phyloP scores from a whole-genome alignment of 2,797 vertebrate species.

The Malacoctenus gilli region DNA sequence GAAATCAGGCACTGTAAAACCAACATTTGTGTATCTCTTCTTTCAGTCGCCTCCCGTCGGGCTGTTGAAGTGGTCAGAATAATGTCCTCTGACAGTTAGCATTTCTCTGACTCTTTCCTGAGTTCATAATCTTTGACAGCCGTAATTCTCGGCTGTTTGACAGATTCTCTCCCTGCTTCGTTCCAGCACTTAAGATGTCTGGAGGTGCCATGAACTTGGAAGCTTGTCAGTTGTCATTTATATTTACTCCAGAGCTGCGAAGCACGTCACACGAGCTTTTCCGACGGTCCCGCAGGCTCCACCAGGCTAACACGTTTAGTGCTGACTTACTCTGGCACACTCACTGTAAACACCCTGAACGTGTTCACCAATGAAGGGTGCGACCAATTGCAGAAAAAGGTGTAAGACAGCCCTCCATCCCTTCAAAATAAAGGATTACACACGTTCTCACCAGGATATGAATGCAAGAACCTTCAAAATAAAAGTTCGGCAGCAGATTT shows the following conservation, averaged over 20 bases:
- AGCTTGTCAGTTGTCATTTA: neutral
- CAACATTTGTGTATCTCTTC: neutral
- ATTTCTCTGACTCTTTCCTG: neutral
- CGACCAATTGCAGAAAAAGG: too few species aligned
- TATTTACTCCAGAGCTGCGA: neutral
- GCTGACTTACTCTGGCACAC: neutral
- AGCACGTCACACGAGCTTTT: neutral
- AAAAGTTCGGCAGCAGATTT: too few species aligned
- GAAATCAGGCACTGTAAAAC: neutral
- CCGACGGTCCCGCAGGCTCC: neutral
- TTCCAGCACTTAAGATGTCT: neutral
- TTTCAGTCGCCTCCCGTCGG: neutral
- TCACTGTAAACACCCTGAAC: neutral
- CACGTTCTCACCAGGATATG: too few species aligned
- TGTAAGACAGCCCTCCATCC: too few species aligned
- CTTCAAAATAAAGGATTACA: too few species aligned
- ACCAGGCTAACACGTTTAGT: neutral
- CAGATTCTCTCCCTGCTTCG: conserved; percentile 4
- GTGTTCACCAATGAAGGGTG: too few species aligned
- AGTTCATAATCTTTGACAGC: conserved; percentile 6
- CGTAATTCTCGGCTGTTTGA: conserved; percentile 10
- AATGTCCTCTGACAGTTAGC: neutral
- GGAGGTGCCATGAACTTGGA: neutral
- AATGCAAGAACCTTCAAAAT: too few species aligned
- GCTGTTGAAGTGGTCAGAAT: neutral